Conservation (phyloP, 2,888 invertebrate genomes). For the Psococerastis gibbosa region DNA sequence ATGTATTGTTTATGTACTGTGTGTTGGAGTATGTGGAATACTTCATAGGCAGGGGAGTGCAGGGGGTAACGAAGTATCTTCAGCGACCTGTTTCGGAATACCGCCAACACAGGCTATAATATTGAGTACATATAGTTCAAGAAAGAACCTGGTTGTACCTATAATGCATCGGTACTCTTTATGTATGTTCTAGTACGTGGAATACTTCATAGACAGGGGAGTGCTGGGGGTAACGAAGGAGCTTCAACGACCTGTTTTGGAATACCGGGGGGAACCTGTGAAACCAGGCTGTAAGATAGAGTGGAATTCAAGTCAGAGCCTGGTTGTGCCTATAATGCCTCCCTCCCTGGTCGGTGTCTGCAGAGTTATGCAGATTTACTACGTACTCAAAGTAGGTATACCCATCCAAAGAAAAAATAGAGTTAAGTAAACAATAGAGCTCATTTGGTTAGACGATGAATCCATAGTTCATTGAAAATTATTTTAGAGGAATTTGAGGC, state of each 20-base stretch:
- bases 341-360: constrained; percentile 54
- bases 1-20: background rate
- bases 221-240: constrained; percentile 45
- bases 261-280: constrained; percentile 46
- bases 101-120: too few relatives aligned
- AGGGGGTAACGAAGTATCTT: too few relatives aligned
- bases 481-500: too few relatives aligned
- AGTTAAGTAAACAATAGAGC: too few relatives aligned
- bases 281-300: constrained; percentile 38
- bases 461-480: too few relatives aligned
- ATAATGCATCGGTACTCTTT: constrained; percentile 6
- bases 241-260: constrained; percentile 44
- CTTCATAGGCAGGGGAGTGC: too few relatives aligned
- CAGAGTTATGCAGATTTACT: constrained; percentile 49
- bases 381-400: constrained; percentile 54
- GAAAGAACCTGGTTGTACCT: constrained; percentile 2
- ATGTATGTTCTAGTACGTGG: constrained; percentile 46
- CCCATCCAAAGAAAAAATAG: too few relatives aligned
- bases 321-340: constrained; percentile 54
- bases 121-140: too few relatives aligned
- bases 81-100: background rate
- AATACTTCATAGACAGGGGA: constrained; percentile 55
- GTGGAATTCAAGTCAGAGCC: constrained; percentile 43
- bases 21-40: constrained; percentile 49
- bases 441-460: too few relatives aligned